Base-by-base conservation (phyloP, 35 echinoderm and acorn worm species). In the Apostichopus japonicus region DNA sequence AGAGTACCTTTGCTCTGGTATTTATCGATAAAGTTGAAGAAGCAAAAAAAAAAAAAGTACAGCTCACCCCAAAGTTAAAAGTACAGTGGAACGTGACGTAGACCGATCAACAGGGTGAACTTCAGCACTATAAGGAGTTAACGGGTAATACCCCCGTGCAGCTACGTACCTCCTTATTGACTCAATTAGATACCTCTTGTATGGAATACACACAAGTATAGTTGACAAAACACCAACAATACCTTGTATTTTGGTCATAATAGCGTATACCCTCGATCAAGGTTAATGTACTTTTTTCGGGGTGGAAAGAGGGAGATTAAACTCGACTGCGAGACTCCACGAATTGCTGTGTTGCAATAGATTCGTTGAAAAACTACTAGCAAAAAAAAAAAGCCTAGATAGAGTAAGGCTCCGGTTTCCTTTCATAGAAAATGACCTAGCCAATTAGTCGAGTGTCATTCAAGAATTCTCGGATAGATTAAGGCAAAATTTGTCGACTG, bases 211-310 rank as follows among this genome's bases (percentile, higher is more conserved):
- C 81, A 84, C n/a, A 57, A 57, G 6, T 17, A 7, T n/a, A 54
- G 81, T 84, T 23, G n/a, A 84, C 81, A 84, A 84, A 59, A 84
- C 81, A 84, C 55, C 81, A 57, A 19, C 19, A 75, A 75, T 83
- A 16, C 9, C 52, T 10, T 83, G 52, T 83, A 79, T 53, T 58
- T 19, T 55, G 81, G 57, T 57, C 14, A 19, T 13, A 75, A 75
- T 23, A 84, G n/a, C 16, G 79, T 11, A 10, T 58, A 58, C 54
- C 55, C 16, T 58, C 19, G 10, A 5, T 22, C 56, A 58, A 24
- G 81, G 81, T 84, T 84, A 84, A 57, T 84, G 81, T 84, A 84
- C 81, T 84, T 84, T 84, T 80, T 57, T 80, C 78, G 55, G 71
- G 17, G 56, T 84, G 54, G 33, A 44, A 44, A 44, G 33, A 44